These are phyloP conservation scores for Hyperoplus lanceolatus DNA, from an alignment of 2,797 vertebrate species.

Conservation along the genomic window DNA sequence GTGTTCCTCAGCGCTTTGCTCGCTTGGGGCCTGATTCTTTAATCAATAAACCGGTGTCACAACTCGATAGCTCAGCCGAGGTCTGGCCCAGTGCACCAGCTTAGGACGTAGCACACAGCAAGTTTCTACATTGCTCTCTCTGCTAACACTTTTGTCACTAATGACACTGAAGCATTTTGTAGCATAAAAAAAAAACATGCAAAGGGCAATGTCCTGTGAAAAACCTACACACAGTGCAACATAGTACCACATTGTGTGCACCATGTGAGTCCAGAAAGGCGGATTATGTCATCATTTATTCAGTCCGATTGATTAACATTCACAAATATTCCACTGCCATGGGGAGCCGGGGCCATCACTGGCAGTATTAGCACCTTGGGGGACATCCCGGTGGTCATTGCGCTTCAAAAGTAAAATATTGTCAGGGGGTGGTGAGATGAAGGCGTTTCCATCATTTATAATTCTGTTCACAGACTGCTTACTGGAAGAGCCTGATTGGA, in stretches of 20 bases:
- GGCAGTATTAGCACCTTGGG: slow-evolving; percentile 47
- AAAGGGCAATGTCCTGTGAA: background rate
- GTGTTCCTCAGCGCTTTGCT: slow-evolving; percentile 18
- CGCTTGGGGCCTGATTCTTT: slow-evolving; percentile 63
- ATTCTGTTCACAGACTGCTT: slow-evolving; percentile 50
- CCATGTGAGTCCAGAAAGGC: slow-evolving; percentile 25
- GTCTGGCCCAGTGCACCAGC: slow-evolving; percentile 37
- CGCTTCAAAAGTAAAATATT: slow-evolving; percentile 56
- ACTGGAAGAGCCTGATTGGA: slow-evolving; percentile 49
- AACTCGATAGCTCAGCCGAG: slow-evolving; percentile 59
- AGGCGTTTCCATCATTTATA: slow-evolving; percentile 34
- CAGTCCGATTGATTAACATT: slow-evolving; percentile 61
- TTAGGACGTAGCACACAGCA: slow-evolving; percentile 43
- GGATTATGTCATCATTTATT: slow-evolving; percentile 62
- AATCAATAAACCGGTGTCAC: slow-evolving; percentile 70
- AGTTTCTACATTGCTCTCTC: slow-evolving; percentile 65
- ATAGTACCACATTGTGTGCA: background rate
- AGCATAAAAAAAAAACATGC: slow-evolving; percentile 9
- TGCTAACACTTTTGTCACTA: slow-evolving; percentile 49
- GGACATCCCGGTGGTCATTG: slow-evolving; percentile 41
- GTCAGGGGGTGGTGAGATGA: slow-evolving; percentile 26
- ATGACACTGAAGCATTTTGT: slow-evolving; percentile 46
- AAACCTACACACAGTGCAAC: background rate
- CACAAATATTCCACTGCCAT: slow-evolving; percentile 28
- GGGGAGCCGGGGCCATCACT: slow-evolving; percentile 46